Percentiles rank a stretch among this genome's conserved stretches.
Conservation (phyloP, 2,888 invertebrate genomes). For the Heliconius ismenius region DNA sequence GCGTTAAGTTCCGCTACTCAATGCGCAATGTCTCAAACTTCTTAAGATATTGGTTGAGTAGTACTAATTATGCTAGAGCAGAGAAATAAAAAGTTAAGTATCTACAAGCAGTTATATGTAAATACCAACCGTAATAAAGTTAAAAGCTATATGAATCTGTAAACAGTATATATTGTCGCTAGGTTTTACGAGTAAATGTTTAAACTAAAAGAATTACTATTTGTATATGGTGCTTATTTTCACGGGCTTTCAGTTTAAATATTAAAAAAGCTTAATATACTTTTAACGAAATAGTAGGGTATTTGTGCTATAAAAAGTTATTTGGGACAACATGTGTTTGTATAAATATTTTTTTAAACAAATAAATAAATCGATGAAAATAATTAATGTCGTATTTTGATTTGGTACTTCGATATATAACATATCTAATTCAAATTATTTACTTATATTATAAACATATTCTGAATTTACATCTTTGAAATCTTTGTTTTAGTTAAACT, state of each 20-base stretch:
- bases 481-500: constrained; percentile 17
- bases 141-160: not conserved
- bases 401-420: not conserved
- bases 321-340: not conserved
- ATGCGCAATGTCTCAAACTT: too few species aligned
- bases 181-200: not conserved
- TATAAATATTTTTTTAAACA: not conserved
- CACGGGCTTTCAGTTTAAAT: not conserved
- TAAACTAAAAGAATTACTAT: not conserved
- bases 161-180: not conserved
- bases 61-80: too few species aligned
- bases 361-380: not conserved
- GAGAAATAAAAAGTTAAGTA: not conserved
- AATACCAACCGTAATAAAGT: not conserved
- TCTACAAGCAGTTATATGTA: not conserved
- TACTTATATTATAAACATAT: not conserved
- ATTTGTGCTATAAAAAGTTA: not conserved
- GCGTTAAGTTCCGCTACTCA: too few species aligned
- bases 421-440: not conserved
- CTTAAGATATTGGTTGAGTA: too few species aligned
- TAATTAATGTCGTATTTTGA: not conserved
- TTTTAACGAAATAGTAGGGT: not conserved
- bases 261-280: not conserved
- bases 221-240: not conserved
- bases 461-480: not conserved